phyloP scores from a whole-genome alignment of 2,113 vertebrate species.

The Nycticorax nycticorax region DNA sequence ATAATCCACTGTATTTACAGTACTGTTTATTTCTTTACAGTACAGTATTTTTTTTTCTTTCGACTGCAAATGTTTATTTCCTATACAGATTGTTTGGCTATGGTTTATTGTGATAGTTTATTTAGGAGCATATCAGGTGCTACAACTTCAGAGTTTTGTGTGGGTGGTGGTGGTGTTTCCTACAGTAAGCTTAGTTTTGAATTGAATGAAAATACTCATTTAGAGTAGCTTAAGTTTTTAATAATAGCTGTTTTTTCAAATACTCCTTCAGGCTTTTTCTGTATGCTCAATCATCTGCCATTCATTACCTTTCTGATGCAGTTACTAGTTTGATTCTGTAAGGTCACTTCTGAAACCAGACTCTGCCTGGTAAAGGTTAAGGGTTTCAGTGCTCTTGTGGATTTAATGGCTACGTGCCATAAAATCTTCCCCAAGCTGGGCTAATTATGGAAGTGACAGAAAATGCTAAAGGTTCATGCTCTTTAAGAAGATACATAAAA shows the following conservation, averaged over 20 bases:
- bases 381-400: slow-evolving; percentile 33
- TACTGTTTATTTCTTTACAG: not conserved
- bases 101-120: not conserved
- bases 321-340: slow-evolving; percentile 45
- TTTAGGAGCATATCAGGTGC: not conserved
- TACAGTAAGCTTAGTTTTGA: not conserved
- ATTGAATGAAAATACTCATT: not conserved
- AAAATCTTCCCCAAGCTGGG: not conserved
- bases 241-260: not conserved
- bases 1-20: not conserved
- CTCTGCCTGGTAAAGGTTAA: slow-evolving; percentile 81
- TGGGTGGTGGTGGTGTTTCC: not conserved
- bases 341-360: slow-evolving; percentile 84
- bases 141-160: not conserved
- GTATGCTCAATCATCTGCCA: not conserved
- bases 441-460: slow-evolving; percentile 76
- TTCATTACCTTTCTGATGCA: not conserved
- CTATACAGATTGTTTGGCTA: not conserved
- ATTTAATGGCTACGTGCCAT: slow-evolving; percentile 1
- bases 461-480: slow-evolving; percentile 59
- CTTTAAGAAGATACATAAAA: slow-evolving; percentile 3
- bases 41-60: not conserved
- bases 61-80: not conserved
- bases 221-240: not conserved
- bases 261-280: not conserved